Base-by-base conservation (phyloP, 2,797 vertebrate genomes). In the Emys orbicularis region DNA sequence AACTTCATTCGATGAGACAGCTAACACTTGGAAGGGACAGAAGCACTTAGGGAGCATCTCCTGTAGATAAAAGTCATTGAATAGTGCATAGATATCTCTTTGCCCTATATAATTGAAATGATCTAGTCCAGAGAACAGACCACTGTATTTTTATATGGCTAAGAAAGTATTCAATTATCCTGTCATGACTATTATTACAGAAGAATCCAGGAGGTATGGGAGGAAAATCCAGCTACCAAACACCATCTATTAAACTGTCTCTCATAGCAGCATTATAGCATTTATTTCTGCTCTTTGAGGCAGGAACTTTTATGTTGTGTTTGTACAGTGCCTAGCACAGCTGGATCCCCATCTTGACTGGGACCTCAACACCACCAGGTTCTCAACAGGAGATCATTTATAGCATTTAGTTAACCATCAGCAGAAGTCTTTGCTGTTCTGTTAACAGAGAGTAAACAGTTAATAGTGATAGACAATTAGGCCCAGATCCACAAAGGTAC, bases 1-100 rank as follows among this genome's bases (percentile, higher is more conserved):
- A 53, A 97, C 91, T 97, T 97, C 92, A 97, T 95, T 92, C 85
- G 88, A 94, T 90, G 92, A 97, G 96, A 95, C 96, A 96, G 92
- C 84, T 79, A 96, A 90, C 86, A 89, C 95, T 97, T 91, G 79
- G 95, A 85, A 79, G 87, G 95, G 97, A 92, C 31, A 96, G 86
- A 59, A 94, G 88, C 72, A 89, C 86, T 65, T 86, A 57, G 65
- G 23, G 61, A 57, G 23, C 16, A 44, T 77, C 88, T 93, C 52
- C 81, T 80, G 54, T 53, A 91, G 83, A 93, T 50, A 89, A 72
- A 85, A 94, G 79, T 44, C 87, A 85, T 3, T 0, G 18, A 59
- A 74, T 21, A 87, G 81, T 11, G 44, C 84, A 57, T 8, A 47
- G 37, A n/a, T 4, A 12, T 77, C 87, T 53, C 53, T 90, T 92